These are phyloP conservation scores for Cardiocondyla obscurior DNA, from an alignment of 1,140 invertebrate genomes.

Conservation along the genomic window DNA sequence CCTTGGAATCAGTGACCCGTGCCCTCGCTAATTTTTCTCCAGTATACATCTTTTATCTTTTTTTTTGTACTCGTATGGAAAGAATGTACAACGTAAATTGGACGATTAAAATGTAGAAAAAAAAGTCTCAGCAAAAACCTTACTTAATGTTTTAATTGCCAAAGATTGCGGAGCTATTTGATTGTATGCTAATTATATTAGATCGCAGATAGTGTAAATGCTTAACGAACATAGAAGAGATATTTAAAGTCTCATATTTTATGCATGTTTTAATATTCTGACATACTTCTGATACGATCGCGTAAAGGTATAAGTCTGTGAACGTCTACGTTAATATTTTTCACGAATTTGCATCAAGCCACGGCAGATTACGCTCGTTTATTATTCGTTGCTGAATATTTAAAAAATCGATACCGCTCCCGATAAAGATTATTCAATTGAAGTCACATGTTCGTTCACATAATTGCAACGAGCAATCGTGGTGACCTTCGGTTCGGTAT, in stretches of 20 bases:
- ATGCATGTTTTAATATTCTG: not conserved
- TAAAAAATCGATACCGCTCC: conserved; percentile 28
- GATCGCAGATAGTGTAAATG: not conserved
- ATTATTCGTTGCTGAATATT: conserved; percentile 2
- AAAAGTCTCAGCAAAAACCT: not conserved
- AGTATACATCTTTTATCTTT: not conserved
- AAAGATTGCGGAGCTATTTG: not conserved
- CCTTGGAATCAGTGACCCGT: not conserved
- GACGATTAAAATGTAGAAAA: not conserved
- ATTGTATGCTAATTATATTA: not conserved
- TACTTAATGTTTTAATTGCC: not conserved
- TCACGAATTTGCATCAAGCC: not conserved
- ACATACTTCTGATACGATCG: too few species aligned
- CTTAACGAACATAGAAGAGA: not conserved
- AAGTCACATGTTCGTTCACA: conserved; percentile 7
- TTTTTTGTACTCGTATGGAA: not conserved
- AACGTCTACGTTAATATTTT: not conserved
- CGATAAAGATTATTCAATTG: conserved; percentile 10
- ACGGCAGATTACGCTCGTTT: not conserved
- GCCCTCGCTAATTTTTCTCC: not conserved
- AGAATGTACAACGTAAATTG: not conserved
- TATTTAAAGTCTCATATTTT: not conserved
- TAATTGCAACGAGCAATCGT: not conserved
- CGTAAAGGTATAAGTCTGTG: not conserved
- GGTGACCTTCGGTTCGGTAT: not conserved